Conservation (phyloP, 2,888 invertebrate species). For the Pterobdella sp. region DNA sequence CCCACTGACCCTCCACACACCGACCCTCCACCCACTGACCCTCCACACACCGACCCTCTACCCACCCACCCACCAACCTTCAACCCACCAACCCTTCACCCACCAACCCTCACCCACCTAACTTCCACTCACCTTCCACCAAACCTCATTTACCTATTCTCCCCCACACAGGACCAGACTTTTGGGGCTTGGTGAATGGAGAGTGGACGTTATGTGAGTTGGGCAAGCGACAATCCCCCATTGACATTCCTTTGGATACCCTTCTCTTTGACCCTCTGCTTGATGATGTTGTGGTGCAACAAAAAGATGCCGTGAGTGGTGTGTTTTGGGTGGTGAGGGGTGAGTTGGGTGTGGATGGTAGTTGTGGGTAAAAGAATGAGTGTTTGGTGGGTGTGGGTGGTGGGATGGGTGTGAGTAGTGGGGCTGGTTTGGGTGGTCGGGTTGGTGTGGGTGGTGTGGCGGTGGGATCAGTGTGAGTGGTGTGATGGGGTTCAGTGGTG, state of each 20-base stretch:
- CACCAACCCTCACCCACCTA: background rate
- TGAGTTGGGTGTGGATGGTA: slow-evolving; percentile 2
- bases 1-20: background rate
- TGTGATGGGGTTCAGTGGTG: background rate
- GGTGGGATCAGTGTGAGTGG: no score
- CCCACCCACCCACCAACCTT: background rate
- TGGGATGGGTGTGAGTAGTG: background rate
- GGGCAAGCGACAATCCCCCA: background rate
- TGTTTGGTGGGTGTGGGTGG: slow-evolving; percentile 16
- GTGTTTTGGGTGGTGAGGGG: background rate
- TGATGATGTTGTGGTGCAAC: background rate
- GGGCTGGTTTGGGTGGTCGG: slow-evolving; percentile 5
- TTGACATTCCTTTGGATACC: background rate
- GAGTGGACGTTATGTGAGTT: background rate
- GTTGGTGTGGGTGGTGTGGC: slow-evolving; percentile 24
- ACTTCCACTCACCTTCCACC: background rate
- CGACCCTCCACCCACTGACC: background rate
- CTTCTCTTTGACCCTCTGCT: background rate
- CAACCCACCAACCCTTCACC: background rate
- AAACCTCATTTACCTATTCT: background rate
- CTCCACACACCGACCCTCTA: background rate
- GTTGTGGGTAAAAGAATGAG: background rate
- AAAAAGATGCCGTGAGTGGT: background rate
- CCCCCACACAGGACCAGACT: background rate
- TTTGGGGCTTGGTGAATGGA: background rate